Evolutionary conservation across 2,113 vertebrate genomes (phyloP).

Genomic region (Ceratotherium simum): DNA sequence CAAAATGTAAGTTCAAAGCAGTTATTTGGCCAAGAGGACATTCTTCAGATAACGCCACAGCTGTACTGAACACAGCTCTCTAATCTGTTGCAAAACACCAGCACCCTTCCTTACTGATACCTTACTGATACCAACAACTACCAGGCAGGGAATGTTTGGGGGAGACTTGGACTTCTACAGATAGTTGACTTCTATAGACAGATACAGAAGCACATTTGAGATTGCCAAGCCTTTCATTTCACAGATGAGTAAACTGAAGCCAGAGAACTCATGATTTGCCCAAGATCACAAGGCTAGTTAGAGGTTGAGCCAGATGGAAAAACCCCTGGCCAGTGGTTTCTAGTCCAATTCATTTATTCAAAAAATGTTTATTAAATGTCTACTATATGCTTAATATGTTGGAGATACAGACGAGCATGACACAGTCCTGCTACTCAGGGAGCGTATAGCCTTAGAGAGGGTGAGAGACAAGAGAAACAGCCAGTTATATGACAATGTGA

Average conservation of each 20-base stretch:
- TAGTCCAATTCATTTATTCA: background rate
- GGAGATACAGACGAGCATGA: background rate
- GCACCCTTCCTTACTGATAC: background rate
- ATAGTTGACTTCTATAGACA: background rate
- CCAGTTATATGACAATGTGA: background rate
- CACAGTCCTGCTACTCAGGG: background rate
- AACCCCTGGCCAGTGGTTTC: background rate
- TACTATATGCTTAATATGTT: background rate
- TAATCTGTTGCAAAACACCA: constrained; percentile 33
- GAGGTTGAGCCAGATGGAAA: background rate
- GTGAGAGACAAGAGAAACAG: background rate
- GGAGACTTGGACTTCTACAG: background rate
- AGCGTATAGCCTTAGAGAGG: background rate
- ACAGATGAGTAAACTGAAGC: background rate
- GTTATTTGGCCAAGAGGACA: background rate
- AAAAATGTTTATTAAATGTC: background rate
- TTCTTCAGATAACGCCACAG: background rate
- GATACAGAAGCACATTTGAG: background rate
- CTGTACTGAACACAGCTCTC: constrained; percentile 18
- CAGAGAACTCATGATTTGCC: background rate
- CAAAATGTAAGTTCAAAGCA: constrained; percentile 67
- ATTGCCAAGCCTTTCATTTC: background rate
- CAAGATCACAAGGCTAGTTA: background rate
- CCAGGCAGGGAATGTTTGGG: background rate
- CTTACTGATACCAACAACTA: background rate